These are phyloP conservation scores for Zingel zingel DNA, from an alignment of 2,113 vertebrate genomes.

Conservation along the genomic window DNA sequence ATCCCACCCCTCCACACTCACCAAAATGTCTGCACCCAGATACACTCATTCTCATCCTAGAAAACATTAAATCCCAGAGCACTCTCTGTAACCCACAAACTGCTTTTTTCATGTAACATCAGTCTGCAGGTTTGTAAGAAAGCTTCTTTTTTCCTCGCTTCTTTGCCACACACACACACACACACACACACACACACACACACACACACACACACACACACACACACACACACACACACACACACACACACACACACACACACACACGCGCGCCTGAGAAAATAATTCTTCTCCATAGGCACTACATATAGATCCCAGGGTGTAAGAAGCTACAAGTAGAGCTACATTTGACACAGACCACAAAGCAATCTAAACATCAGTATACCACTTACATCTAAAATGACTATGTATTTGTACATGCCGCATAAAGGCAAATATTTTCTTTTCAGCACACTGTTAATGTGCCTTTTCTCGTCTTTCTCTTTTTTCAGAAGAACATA, in stretches of 20 bases:
- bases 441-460: background rate
- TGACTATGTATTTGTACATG: background rate
- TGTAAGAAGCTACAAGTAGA: background rate
- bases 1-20: conserved; percentile 24
- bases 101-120: background rate
- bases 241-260: too few species aligned
- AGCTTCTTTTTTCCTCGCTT: background rate
- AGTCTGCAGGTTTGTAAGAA: background rate
- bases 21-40: conserved; percentile 49
- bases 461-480: background rate
- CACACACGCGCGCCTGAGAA: background rate
- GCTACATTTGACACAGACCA: background rate
- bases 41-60: conserved; percentile 16
- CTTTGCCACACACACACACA: background rate
- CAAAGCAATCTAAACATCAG: conserved; percentile 6
- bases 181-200: too few species aligned
- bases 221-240: background rate
- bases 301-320: background rate
- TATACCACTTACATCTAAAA: background rate
- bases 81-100: conserved; percentile 9
- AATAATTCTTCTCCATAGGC: conserved; percentile 22
- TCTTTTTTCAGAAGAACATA: background rate
- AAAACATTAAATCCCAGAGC: conserved; percentile 37
- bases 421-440: conserved; percentile 6
- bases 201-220: too few species aligned